Base-by-base conservation (phyloP, 2,113 vertebrate species). In the Pyxicephalus adspersus region DNA sequence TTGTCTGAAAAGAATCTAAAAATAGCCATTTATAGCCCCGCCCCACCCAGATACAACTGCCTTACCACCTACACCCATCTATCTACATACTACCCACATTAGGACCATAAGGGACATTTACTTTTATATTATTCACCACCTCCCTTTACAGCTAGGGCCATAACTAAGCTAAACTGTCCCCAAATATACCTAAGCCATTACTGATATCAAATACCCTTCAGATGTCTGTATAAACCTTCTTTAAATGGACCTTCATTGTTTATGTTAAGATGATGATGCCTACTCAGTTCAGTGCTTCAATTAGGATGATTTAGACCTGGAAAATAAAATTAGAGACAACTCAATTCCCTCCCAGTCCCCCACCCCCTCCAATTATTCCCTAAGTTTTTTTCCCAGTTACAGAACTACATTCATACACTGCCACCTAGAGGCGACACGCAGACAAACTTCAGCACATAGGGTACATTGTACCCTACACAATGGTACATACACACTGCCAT, bases 1-100 rank as follows among this genome's bases (percentile, higher is more conserved):
- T 68, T 57, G 38, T 79, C 78, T 80, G 78, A 50, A 80, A 79
- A 80, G 67, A 72, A 80, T 80, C 78, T 80, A 72, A 80, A 80
- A 54, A 72, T 72, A 72, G 4, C 78, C 58, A 72, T 80, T 80
- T 80, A 78, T 60, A 45, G 8, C 17, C 64, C 77, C 64, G 1
- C 75, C 52, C 64, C 52, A 26, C 64, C 65, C 65, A 57, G 50
- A 52, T 50, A 38, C 20, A 34, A 23, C 6, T 38, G 22, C n/a
- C 28, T 66, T 38, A 34, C 57, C 34, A 38, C 22, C 67, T 54
- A 20, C 50, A n/a, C 52, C 18, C 22, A 57, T 11, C 6, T 18
- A 15, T 4, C 11, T 58, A 17, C 1, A 5, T 38, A 58, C 71
- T 22, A 34, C n/a, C 54, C 54, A 58, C 38, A 45, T 45, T 6